Percentiles rank a stretch among this genome's conserved stretches.
Conservation (phyloP, 2,888 invertebrate genomes). For the Quadroppia sp. region DNA sequence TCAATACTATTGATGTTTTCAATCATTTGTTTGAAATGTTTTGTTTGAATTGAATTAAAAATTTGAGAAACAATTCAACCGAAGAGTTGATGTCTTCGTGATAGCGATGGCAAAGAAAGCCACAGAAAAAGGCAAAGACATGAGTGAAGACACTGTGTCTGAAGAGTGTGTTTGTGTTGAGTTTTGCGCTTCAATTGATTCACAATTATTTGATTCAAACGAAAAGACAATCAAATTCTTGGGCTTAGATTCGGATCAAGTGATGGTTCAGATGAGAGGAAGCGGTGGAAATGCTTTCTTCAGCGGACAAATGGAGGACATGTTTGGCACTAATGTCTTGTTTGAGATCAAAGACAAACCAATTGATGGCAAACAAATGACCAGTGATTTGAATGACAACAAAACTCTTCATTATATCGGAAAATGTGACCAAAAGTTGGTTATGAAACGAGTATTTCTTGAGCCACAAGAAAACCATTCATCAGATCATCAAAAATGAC, state of each 20-base stretch:
- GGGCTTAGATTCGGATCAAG: neutral
- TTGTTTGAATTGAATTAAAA: too few species aligned
- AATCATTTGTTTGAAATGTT: neutral
- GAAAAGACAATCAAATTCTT: neutral
- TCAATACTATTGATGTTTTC: neutral
- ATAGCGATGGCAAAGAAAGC: neutral
- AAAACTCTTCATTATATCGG: neutral
- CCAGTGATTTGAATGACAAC: neutral
- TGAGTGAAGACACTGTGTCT: neutral
- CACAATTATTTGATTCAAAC: neutral
- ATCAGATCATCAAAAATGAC: neutral
- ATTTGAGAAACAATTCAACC: neutral
- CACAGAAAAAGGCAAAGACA: neutral
- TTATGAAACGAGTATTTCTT: neutral
- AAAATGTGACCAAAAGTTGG: neutral
- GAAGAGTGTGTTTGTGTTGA: neutral
- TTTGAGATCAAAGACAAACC: slow-evolving; percentile 18
- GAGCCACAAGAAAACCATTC: neutral
- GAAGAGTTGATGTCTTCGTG: neutral
- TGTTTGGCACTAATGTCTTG: neutral
- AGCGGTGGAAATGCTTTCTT: neutral
- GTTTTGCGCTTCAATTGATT: slow-evolving; percentile 1
- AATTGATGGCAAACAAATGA: neutral
- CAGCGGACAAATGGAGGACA: neutral
- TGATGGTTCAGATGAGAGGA: neutral